Evolutionary conservation across 2,888 invertebrate species (phyloP), one percentile per base, ranked within the genome.

Genomic region (Xiphydria camelus): DNA sequence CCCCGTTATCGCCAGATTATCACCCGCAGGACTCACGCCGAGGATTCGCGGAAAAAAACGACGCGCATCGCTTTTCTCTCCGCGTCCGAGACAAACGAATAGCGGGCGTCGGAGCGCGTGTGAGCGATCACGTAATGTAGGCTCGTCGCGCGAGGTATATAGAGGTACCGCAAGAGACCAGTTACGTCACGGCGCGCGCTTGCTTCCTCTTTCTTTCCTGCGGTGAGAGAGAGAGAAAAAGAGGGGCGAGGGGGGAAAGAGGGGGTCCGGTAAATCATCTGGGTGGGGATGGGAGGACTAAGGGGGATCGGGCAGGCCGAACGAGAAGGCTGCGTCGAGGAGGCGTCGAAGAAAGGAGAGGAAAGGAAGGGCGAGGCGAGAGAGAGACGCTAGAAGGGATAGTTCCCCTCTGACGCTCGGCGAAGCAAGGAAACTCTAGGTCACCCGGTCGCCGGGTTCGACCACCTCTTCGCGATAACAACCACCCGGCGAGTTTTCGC

Each of bases 111-210:
- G 17, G 18, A 34, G 48, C 51, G 47, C 33, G 34, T 39, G 41
- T 31, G 49, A 40, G 58, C 50, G 61, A 65, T 72, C 72, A 73
- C 73, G 73, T 73, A 73, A 73, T 73, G 66, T 73, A 68, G 73
- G 71, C 70, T 72, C 69, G 70, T 66, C 70, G 65, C 62, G 61
- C 57, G n/a, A n/a, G n/a, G n/a, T n/a, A n/a, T n/a, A n/a, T n/a
- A n/a, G 66, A 72, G 55, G 64, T 74, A 73, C 73, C 73, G 73
- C 66, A 73, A 68, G 68, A 54, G 52, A 64, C 64, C 63, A 61
- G 62, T 73, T 72, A 73, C 71, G 71, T 73, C 73, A 73, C 60
- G 46, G 45, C 45, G 50, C 52, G 49, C 51, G 49, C 42, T 39
- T 50, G 55, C 50, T 55, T 54, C 56, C 51, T 54, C 56, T 57